These are phyloP conservation scores for Malurus elegans DNA, from an alignment of 2,113 vertebrate genomes.

Conservation along the genomic window DNA sequence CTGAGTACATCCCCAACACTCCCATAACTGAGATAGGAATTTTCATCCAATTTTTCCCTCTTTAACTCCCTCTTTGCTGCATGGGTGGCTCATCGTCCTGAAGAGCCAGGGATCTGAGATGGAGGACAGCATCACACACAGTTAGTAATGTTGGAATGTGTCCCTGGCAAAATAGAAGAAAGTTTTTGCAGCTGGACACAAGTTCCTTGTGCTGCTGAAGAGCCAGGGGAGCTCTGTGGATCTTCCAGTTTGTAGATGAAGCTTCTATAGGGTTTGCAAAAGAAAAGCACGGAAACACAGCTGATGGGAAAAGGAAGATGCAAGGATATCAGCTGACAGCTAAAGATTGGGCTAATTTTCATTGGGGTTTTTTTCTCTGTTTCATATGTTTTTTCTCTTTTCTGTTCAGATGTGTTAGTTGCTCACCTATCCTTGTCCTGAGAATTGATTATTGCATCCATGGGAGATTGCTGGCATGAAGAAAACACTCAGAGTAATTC, in stretches of 20 bases:
- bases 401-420: slow-evolving; percentile 1
- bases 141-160: background rate
- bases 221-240: background rate
- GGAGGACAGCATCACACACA: background rate
- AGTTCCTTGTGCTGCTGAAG: background rate
- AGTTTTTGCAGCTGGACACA: background rate
- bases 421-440: background rate
- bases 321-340: background rate
- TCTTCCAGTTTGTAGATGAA: background rate
- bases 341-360: background rate
- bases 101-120: background rate
- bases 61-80: background rate
- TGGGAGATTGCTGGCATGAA: slow-evolving; percentile 13
- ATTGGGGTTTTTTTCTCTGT: background rate
- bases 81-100: background rate
- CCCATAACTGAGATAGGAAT: background rate
- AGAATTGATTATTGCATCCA: slow-evolving; percentile 29
- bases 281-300: background rate
- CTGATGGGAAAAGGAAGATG: background rate
- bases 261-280: background rate
- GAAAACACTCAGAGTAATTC: slow-evolving; percentile 12
- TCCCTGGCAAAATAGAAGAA: background rate
- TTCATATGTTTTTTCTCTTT: background rate
- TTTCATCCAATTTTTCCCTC: background rate
- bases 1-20: background rate